Base-by-base conservation (phyloP, 2,797 vertebrate species). In the Molossus alvarezi region DNA sequence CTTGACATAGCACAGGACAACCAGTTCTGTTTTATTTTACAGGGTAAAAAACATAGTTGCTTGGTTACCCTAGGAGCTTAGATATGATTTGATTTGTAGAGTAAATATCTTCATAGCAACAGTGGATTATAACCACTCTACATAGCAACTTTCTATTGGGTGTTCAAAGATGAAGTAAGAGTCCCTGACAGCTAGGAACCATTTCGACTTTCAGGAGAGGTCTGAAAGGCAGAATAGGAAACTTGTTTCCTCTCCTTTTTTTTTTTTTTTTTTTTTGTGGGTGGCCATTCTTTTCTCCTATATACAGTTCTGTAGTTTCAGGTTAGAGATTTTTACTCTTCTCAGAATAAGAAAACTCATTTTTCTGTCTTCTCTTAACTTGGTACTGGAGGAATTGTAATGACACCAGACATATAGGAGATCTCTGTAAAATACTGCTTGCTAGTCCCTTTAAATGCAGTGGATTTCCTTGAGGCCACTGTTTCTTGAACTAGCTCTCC, bases 11-110 rank as follows among this genome's bases (percentile, higher is more conserved):
- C 25, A 84, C 41, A 51, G 88, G 73, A 85, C 64, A 73, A 17
- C 58, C 48, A 91, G 82, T 64, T 90, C 72, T 94, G 64, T 91
- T 91, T 92, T 86, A 96, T 88, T 97, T 97, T 67, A 84, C 15
- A 48, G 88, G 27, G 8, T 5, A 21, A 17, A 75, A 57, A 67
- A 95, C 20, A 73, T 69, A 84, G 86, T 91, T 95, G 95, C 83
- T 89, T 96, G 90, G 90, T 94, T 96, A 93, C 72, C 77, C 13
- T 11, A 55, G 80, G 65, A 73, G 6, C 62, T 94, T 93, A 90
- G 57, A 45, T 97, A 27, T 29, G 88, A 88, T 94, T 72, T 58
- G 48, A 77, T 73, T 93, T 95, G 71, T 72, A 91, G 91, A 90
- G 45, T 88, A 96, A 88, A 96, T 96, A n/a, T 91, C 51, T 92